Conservation (phyloP, 2,797 vertebrate genomes). For the Meda fulgida region DNA sequence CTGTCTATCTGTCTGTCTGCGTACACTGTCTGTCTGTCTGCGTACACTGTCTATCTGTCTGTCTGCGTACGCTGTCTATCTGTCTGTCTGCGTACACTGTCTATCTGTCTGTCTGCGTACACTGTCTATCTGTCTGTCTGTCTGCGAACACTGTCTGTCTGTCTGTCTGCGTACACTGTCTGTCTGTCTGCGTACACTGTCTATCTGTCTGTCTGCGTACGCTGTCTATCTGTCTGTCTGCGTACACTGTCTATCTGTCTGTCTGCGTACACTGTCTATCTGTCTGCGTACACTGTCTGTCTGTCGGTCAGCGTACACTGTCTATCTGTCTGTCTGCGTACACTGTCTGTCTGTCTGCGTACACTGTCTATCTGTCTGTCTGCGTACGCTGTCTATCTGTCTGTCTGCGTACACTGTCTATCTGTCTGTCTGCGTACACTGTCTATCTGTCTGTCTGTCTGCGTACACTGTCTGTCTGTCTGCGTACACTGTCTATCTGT, state of each 20-base stretch:
- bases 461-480: conserved; percentile 6
- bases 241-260: not conserved
- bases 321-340: not conserved
- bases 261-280: not conserved
- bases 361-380: conserved; percentile 7
- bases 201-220: not conserved
- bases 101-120: not conserved
- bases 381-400: not conserved
- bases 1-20: not conserved
- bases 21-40: conserved; percentile 4
- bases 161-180: not conserved
- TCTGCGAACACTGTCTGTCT: not conserved
- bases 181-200: not conserved
- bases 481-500: not conserved
- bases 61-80: not conserved
- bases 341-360: conserved; percentile 2
- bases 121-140: conserved; percentile 8
- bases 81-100: not conserved
- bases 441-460: conserved; percentile 5
- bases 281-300: no score
- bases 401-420: not conserved
- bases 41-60: not conserved
- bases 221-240: not conserved
- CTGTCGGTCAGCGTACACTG: not conserved
- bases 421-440: conserved; percentile 2